A percentile compares a stretch with the other conserved stretches of the same genome.
phyloP scores from a whole-genome alignment of 2,113 vertebrate species.

The Actenoides lindsayi region DNA sequence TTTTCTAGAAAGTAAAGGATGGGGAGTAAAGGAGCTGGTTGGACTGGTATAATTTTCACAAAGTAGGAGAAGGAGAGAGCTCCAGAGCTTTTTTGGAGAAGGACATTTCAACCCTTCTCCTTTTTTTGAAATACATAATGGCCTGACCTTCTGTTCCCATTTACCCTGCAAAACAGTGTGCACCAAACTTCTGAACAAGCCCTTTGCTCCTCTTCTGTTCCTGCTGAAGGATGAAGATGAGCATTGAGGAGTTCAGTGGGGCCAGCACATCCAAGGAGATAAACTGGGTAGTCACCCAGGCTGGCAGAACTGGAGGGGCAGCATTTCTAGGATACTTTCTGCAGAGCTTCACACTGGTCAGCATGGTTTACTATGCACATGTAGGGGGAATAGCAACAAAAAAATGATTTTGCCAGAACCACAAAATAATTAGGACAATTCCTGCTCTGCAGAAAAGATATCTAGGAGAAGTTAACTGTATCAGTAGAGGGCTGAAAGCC shows the following conservation, averaged over 20 bases:
- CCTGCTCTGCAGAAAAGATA: conserved; percentile 38
- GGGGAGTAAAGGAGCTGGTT: neutral
- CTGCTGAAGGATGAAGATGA: neutral
- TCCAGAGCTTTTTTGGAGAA: neutral
- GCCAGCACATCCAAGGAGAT: neutral
- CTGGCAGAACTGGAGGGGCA: conserved; percentile 46
- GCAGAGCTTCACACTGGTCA: conserved; percentile 23
- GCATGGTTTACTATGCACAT: neutral
- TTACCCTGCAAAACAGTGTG: neutral
- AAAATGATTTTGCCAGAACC: conserved; percentile 50
- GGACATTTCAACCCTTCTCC: neutral
- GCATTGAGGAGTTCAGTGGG: neutral
- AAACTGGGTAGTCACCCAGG: neutral
- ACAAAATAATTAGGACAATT: conserved; percentile 51
- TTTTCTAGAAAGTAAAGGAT: conserved; percentile 1
- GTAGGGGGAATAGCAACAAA: neutral
- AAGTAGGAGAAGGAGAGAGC: neutral
- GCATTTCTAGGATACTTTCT: conserved; percentile 52
- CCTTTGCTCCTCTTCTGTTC: neutral
- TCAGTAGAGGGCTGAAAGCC: neutral
- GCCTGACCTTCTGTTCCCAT: neutral
- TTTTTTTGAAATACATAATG: neutral
- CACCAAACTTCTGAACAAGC: neutral
- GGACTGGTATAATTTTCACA: conserved; percentile 8
- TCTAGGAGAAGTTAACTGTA: neutral